Conservation (phyloP, 2,888 invertebrate genomes). For the Meghimatium bilineatum region DNA sequence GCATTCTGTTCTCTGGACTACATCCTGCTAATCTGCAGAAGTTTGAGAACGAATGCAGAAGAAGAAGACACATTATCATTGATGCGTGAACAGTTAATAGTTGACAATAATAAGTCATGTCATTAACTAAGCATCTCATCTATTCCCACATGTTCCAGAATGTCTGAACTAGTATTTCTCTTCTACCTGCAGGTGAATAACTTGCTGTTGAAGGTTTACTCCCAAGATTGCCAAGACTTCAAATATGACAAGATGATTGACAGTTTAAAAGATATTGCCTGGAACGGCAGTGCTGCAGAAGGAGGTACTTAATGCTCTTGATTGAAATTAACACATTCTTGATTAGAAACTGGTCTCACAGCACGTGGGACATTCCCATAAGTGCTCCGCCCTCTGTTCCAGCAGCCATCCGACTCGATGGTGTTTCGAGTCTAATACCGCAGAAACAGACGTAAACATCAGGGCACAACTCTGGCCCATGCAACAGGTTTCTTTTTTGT, state of each 20-base stretch:
- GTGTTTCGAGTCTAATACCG: not conserved
- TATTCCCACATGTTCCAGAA: not conserved
- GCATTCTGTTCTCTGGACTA: too few relatives aligned
- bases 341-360: too few relatives aligned
- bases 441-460: too few relatives aligned
- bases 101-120: too few relatives aligned
- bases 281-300: conserved; percentile 81
- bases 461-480: too few relatives aligned
- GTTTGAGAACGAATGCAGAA: too few relatives aligned
- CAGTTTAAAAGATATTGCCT: conserved; percentile 82
- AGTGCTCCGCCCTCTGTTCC: not conserved
- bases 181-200: conserved; percentile 78
- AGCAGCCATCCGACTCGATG: not conserved
- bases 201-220: conserved; percentile 82
- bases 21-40: too few relatives aligned
- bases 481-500: too few relatives aligned
- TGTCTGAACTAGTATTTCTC: not conserved
- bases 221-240: conserved; percentile 88
- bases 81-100: too few relatives aligned
- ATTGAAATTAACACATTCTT: not conserved
- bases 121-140: too few relatives aligned
- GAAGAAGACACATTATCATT: too few relatives aligned
- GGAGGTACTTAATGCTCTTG: conserved; percentile 81
- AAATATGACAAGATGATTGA: conserved; percentile 82
- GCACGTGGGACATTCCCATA: not conserved